Percentiles rank a stretch among this genome's conserved stretches.
phyloP scores from a whole-genome alignment of 2,797 vertebrate genomes.

The Microctenopoma lineatum region DNA sequence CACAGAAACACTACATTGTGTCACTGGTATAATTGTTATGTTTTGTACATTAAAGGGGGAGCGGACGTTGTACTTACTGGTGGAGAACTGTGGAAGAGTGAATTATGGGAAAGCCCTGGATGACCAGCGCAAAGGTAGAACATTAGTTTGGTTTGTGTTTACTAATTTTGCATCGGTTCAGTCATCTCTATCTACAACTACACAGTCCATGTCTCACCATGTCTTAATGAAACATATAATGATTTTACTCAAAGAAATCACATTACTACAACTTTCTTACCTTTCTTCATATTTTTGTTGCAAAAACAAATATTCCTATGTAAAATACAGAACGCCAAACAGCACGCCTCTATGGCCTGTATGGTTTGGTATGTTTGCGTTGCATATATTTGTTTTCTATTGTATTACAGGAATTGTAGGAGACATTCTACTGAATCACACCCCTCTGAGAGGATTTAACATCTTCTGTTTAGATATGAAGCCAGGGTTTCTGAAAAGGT shows the following conservation, averaged over 20 bases:
- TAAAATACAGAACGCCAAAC: no score
- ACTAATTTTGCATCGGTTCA: neutral
- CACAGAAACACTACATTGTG: neutral
- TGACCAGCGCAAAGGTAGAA: constrained; percentile 90
- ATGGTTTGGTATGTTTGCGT: no score
- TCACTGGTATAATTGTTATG: neutral
- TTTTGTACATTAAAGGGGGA: constrained; percentile 79
- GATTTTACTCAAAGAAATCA: no score
- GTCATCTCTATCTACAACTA: neutral
- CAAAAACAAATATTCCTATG: no score
- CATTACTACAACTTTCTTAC: no score
- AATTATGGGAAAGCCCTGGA: constrained; percentile 90
- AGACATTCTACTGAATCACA: constrained; percentile 87
- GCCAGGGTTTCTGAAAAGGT: constrained; percentile 88
- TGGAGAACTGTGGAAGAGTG: constrained; percentile 94
- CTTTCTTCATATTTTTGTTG: no score
- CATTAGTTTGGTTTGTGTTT: neutral
- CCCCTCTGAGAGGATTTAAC: constrained; percentile 88
- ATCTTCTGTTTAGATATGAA: constrained; percentile 93
- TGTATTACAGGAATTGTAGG: constrained; percentile 88
- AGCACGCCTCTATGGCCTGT: no score
- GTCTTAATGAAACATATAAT: no score
- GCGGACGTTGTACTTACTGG: constrained; percentile 86
- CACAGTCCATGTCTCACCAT: no score
- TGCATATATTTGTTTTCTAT: neutral